Evolutionary conservation across 2,113 vertebrate genomes (phyloP).

Genomic region (Amphiprion ocellaris): DNA sequence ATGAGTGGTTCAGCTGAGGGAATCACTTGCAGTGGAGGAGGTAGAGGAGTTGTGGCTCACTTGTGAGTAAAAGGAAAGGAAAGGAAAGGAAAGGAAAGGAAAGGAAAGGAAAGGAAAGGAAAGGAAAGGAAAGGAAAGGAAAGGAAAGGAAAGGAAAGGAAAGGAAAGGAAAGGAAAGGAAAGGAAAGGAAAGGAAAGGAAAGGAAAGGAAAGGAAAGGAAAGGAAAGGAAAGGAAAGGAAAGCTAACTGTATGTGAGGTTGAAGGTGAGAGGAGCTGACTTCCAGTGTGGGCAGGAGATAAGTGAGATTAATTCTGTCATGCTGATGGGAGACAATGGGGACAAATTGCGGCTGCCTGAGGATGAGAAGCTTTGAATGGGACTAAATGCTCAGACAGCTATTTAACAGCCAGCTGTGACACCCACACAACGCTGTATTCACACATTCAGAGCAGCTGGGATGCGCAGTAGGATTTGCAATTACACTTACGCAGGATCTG

Average conservation of each 20-base stretch:
- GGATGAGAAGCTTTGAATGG: constrained; percentile 24
- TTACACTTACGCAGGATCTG: constrained; percentile 28
- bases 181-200: constrained; percentile 24
- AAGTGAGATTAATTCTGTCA: constrained; percentile 25
- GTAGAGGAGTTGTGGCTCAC: constrained; percentile 7
- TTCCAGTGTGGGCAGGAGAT: constrained; percentile 13
- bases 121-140: constrained; percentile 16
- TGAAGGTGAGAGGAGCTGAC: constrained; percentile 9
- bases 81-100: constrained; percentile 23
- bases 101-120: constrained; percentile 16
- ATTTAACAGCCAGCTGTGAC: constrained; percentile 64
- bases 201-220: constrained; percentile 5
- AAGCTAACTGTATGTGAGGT: background rate
- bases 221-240: constrained; percentile 25
- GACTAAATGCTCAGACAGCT: constrained; percentile 48
- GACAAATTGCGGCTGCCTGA: constrained; percentile 29
- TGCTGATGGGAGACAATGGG: constrained; percentile 29
- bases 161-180: constrained; percentile 8
- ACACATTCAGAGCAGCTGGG: constrained; percentile 35
- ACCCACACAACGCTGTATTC: constrained; percentile 33
- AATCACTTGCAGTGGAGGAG: constrained; percentile 42
- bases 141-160: constrained; percentile 21
- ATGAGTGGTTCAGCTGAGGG: constrained; percentile 45
- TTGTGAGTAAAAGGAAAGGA: background rate
- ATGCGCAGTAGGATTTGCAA: constrained; percentile 7